A percentile compares a stretch with the other conserved stretches of the same genome.
Evolutionary conservation across 1,140 invertebrate genomes (phyloP).

Genomic region (Notospermus geniculatus): DNA sequence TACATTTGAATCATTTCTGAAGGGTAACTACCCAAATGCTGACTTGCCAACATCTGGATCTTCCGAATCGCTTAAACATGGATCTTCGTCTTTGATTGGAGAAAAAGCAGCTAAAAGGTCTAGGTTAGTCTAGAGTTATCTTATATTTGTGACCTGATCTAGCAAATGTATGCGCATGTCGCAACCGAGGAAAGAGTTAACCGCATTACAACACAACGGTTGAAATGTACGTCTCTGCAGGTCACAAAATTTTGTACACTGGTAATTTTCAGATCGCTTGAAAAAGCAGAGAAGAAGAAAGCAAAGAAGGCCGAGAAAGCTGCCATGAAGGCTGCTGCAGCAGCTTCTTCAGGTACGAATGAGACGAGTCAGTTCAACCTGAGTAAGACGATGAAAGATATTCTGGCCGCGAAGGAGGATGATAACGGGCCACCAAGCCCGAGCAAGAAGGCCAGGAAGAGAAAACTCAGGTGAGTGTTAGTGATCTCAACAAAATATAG

Average conservation of each 20-base stretch:
- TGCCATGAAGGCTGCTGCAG: not conserved
- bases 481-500: too few relatives aligned
- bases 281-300: constrained; percentile 33
- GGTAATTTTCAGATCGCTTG: constrained; percentile 25
- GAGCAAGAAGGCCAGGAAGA: too few relatives aligned
- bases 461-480: too few relatives aligned
- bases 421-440: too few relatives aligned
- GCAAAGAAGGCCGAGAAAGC: constrained; percentile 18
- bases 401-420: not conserved
- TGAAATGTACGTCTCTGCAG: too few relatives aligned
- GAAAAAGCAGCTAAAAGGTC: too few relatives aligned
- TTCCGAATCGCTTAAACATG: not conserved
- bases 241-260: too few relatives aligned
- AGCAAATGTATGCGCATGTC: too few relatives aligned
- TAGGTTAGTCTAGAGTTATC: too few relatives aligned
- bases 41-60: not conserved
- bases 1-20: constrained; percentile 15
- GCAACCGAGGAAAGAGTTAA: too few relatives aligned
- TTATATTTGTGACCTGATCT: too few relatives aligned
- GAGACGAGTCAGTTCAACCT: not conserved
- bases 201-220: too few relatives aligned
- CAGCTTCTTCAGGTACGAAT: not conserved
- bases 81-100: not conserved
- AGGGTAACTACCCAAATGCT: constrained; percentile 9
- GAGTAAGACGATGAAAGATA: constrained; percentile 1